Conservation (phyloP, 2,797 vertebrate genomes). For the Aulostomus chinensis region DNA sequence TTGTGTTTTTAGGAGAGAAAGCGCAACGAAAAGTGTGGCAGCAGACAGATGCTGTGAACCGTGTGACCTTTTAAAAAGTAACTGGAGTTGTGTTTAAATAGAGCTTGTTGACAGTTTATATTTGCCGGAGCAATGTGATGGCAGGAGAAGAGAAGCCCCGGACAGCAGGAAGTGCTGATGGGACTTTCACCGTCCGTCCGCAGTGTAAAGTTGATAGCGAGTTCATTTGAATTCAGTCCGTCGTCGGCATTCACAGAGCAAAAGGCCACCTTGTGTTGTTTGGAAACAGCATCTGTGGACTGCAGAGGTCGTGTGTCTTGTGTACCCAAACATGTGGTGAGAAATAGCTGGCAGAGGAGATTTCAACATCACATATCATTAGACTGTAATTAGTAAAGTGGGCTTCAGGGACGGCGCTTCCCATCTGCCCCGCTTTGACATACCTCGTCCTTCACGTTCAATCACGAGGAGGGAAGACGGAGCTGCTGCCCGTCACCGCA, state of each 20-base stretch:
- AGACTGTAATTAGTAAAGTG: slow-evolving; percentile 56
- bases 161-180: slow-evolving; percentile 1
- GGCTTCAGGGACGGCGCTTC: slow-evolving; percentile 42
- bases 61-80: neutral
- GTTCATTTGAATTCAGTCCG: slow-evolving; percentile 23
- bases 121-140: slow-evolving; percentile 5
- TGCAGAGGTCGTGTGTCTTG: slow-evolving; percentile 52
- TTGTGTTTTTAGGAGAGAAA: no score
- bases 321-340: slow-evolving; percentile 57
- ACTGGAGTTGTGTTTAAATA: neutral
- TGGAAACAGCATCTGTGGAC: slow-evolving; percentile 57
- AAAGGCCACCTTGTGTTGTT: slow-evolving; percentile 18
- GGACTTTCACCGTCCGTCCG: neutral
- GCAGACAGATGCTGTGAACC: neutral
- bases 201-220: neutral
- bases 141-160: neutral
- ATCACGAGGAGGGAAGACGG: slow-evolving; percentile 8
- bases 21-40: no score
- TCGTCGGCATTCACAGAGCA: slow-evolving; percentile 3
- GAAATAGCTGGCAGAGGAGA: slow-evolving; percentile 31
- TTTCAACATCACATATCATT: slow-evolving; percentile 60
- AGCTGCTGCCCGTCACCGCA: slow-evolving; percentile 7
- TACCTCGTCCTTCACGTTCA: slow-evolving; percentile 52
- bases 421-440: slow-evolving; percentile 61
- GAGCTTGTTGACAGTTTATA: slow-evolving; percentile 8